phyloP scores from a whole-genome alignment of 2,888 invertebrate genomes.

The Axea sp. region DNA sequence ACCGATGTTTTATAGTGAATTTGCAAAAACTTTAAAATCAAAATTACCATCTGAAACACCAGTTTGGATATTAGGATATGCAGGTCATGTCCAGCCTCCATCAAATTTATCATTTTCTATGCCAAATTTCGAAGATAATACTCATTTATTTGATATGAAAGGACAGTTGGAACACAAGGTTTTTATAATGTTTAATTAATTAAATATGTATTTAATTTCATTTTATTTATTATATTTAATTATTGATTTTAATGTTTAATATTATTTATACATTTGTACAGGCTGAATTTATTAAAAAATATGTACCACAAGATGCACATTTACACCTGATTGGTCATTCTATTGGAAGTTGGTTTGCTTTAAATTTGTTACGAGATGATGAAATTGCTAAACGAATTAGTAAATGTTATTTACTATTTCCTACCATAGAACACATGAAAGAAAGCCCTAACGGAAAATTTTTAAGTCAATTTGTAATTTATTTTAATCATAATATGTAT shows the following conservation, averaged over 20 bases:
- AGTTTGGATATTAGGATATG: constrained; percentile 90
- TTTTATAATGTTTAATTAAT: too few species aligned
- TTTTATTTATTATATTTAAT: neutral
- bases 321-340: constrained; percentile 94
- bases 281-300: constrained; percentile 85
- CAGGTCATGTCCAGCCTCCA: constrained; percentile 89
- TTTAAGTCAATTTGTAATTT: constrained; percentile 72
- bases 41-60: constrained; percentile 83
- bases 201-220: constrained; percentile 2
- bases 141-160: constrained; percentile 85
- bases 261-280: constrained; percentile 68
- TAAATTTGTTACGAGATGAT: constrained; percentile 85
- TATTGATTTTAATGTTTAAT: constrained; percentile 8
- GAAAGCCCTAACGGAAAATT: constrained; percentile 86
- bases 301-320: constrained; percentile 86
- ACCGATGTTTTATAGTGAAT: constrained; percentile 88
- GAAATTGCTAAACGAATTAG: constrained; percentile 81
- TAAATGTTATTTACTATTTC: constrained; percentile 89
- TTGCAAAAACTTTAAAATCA: constrained; percentile 84
- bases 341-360: constrained; percentile 91
- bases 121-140: constrained; percentile 69
- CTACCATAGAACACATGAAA: constrained; percentile 92
- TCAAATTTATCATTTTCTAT: constrained; percentile 77
- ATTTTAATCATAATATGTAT: too few species aligned
- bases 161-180: constrained; percentile 90